Base-by-base conservation (phyloP, 2,113 vertebrate species). In the Ancistrus triradiatus region DNA sequence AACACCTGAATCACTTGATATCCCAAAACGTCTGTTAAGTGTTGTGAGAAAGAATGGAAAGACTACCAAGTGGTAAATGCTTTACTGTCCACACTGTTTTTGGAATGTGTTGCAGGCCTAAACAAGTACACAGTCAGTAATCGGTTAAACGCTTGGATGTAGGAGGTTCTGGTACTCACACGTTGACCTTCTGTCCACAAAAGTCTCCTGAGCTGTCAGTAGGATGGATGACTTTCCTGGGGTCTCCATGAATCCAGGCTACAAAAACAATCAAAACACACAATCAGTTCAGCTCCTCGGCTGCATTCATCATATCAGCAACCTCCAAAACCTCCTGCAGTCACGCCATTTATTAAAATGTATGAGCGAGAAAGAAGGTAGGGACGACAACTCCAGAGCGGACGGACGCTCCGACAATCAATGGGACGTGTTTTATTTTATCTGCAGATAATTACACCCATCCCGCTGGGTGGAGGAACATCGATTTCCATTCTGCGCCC, bases 161-260 rank as follows among this genome's bases (percentile, higher is more conserved):
- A 4, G 27, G 27, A 31, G 27, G 3, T 31, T 31, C 27, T 31
- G 17, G 7, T 59, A 93, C 94, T 92, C 77, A 97, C 94, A 86
- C 88, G 63, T 95, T 94, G 31, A 71, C 61, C 67, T 86, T 90
- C 77, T 95, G 93, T 61, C 94, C 94, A 81, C 94, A 97, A 69
- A 95, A 93, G 53, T 94, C 88, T 3, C 94, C 94, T 22, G 82
- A 78, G 84, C 94, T 97, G 85, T 97, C 91, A 46, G 93, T 93
- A 6, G 94, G 90, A 60, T 92, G 89, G 59, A 92, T 80, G 58
- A 95, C 83, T 84, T 93, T 95, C 74, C 89, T 88, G 69, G 93
- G 91, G 70, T 96, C 93, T 0, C 94, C 94, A 0, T 94, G 90
- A 50, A 88, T 74, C 94, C 93, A 94, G 69, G 94, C 94, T 97